Conservation (phyloP, 2,888 invertebrate species). For the Lepidochitona cinerea region DNA sequence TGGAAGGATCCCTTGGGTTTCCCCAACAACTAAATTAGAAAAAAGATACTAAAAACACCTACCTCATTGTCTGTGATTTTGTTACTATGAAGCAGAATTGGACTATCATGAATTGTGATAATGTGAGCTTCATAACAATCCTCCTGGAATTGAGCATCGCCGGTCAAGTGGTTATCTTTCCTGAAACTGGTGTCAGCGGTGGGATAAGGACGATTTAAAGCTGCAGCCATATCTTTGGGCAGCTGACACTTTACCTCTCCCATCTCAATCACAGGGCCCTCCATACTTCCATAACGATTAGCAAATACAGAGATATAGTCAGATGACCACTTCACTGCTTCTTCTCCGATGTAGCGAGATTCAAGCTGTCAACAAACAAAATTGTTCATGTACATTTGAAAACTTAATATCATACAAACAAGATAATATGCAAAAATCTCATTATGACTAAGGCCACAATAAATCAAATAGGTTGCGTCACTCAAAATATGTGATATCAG, state of each 20-base stretch:
- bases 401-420: too few species aligned
- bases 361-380: constrained; percentile 52
- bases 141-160: constrained; percentile 6
- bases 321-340: constrained; percentile 39
- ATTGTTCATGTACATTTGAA: too few species aligned
- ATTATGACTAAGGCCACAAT: too few species aligned
- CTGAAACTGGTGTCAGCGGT: background rate
- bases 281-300: constrained; percentile 35
- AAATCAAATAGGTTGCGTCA: too few species aligned
- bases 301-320: constrained; percentile 46
- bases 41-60: background rate
- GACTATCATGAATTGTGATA: constrained; percentile 47
- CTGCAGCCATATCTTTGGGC: constrained; percentile 40
- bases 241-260: constrained; percentile 47
- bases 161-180: background rate
- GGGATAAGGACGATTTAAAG: background rate
- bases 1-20: too few species aligned
- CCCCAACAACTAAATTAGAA: too few species aligned
- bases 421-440: too few species aligned
- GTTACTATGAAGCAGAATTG: constrained; percentile 32
- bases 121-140: constrained; percentile 53
- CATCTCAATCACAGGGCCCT: constrained; percentile 31
- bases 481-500: too few species aligned
- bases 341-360: constrained; percentile 49
- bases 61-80: background rate